These are phyloP conservation scores for Phenganax subtilis DNA, from an alignment of 92 coral and sea anemone genomes.

Conservation along the genomic window DNA sequence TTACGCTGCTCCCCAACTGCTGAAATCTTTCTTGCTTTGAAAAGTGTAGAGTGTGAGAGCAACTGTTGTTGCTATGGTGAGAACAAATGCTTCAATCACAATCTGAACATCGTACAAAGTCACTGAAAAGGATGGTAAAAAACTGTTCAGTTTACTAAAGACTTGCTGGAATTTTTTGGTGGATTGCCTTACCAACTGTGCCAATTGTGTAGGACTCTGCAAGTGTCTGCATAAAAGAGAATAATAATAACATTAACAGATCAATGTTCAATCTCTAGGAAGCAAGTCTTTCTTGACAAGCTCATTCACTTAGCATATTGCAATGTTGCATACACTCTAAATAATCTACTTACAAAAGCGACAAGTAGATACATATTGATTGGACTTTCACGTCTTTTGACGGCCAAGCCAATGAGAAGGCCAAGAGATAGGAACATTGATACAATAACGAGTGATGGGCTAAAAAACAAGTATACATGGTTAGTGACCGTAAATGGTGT, in stretches of 20 bases:
- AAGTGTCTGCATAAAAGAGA: constrained; percentile 58
- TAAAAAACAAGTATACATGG: constrained; percentile 26
- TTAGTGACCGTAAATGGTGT: too few relatives aligned
- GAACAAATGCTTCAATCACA: constrained; percentile 90
- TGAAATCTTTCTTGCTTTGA: constrained; percentile 96
- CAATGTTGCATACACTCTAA: not conserved
- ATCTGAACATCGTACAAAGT: constrained; percentile 86
- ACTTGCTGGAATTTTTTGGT: not conserved
- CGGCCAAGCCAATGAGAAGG: constrained; percentile 74
- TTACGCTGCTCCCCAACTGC: constrained; percentile 99
- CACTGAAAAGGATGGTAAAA: constrained; percentile 44
- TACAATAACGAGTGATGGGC: constrained; percentile 77
- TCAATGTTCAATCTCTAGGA: too few relatives aligned
- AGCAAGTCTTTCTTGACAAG: not conserved
- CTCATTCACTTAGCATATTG: not conserved
- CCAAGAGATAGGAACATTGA: constrained; percentile 82
- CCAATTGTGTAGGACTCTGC: constrained; percentile 88
- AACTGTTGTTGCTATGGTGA: constrained; percentile 87
- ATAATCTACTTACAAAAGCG: constrained; percentile 77
- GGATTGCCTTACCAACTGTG: constrained; percentile 67
- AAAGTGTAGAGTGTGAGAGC: constrained; percentile 92
- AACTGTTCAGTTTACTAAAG: not conserved
- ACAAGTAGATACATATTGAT: constrained; percentile 82
- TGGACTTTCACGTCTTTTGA: constrained; percentile 88
- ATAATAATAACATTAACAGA: not conserved